These are phyloP conservation scores for Vidua chalybeata DNA, from an alignment of 2,113 vertebrate genomes.

Conservation along the genomic window DNA sequence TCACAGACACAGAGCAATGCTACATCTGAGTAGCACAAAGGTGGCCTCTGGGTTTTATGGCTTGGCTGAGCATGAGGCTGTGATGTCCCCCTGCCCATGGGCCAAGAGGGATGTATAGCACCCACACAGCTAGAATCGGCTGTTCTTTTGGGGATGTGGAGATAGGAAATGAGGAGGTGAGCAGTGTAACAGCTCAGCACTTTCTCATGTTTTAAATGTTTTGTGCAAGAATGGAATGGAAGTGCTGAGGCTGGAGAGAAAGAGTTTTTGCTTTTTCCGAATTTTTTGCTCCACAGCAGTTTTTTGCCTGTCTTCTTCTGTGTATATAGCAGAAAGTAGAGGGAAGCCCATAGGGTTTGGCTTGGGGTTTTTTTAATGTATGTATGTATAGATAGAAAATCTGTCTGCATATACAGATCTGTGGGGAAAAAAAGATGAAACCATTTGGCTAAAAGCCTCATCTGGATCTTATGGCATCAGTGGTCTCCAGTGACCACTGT, in stretches of 20 bases:
- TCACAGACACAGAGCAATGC: neutral
- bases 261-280: neutral
- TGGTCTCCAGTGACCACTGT: neutral
- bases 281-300: neutral
- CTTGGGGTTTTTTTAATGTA: neutral
- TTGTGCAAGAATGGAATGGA: neutral
- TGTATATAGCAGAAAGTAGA: neutral
- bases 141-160: neutral
- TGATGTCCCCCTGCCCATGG: neutral
- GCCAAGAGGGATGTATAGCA: neutral
- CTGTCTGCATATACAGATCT: neutral
- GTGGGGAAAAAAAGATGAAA: neutral
- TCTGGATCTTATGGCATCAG: neutral
- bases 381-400: too few species aligned
- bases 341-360: neutral
- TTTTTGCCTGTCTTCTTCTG: neutral
- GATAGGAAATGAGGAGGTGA: neutral
- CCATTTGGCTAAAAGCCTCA: neutral
- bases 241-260: neutral
- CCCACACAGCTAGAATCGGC: neutral
- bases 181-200: neutral
- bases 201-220: neutral
- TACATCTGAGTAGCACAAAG: neutral
- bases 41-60: neutral
- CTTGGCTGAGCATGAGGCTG: neutral